Percentiles rank a stretch among this genome's conserved stretches.
Evolutionary conservation across 2,113 vertebrate genomes (phyloP).

Genomic region (Loxodonta africana): DNA sequence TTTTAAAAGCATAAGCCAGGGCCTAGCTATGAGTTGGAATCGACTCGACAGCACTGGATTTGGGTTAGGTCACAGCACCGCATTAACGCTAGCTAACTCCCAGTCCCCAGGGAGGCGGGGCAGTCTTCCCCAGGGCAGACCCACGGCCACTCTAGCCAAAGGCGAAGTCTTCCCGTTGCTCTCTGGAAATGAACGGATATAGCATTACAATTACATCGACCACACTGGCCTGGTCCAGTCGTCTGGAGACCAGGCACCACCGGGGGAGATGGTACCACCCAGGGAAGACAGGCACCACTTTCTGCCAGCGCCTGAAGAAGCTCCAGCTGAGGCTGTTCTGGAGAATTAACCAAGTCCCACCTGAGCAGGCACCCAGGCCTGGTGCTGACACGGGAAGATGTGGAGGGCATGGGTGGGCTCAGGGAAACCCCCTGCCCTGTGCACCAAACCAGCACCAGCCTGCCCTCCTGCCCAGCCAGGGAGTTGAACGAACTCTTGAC

Average conservation of each 20-base stretch:
- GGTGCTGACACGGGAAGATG: not conserved
- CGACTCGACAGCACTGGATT: too few species aligned
- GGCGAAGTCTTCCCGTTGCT: not conserved
- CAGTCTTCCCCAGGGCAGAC: not conserved
- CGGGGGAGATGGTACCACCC: too few species aligned
- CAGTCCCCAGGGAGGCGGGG: not conserved
- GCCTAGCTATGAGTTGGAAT: not conserved
- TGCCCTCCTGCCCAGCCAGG: not conserved
- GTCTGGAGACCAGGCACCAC: rapidly evolving
- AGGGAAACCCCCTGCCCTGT: not conserved
- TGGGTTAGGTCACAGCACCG: rapidly evolving
- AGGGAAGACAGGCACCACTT: rapidly evolving
- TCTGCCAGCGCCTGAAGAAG: not conserved
- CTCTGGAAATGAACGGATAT: not conserved
- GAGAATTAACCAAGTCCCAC: not conserved
- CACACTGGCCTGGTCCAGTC: not conserved
- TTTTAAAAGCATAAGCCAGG: not conserved
- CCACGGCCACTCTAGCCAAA: not conserved
- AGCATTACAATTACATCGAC: too few species aligned
- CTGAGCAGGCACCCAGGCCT: too few species aligned
- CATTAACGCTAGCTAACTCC: rapidly evolving
- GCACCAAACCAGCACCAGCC: not conserved
- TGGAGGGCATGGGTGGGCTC: rapidly evolving
- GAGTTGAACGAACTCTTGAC: not conserved
- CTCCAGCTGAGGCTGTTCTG: not conserved